Base-by-base conservation (phyloP, 2,888 invertebrate species). In the Melangyna quadrimaculata region DNA sequence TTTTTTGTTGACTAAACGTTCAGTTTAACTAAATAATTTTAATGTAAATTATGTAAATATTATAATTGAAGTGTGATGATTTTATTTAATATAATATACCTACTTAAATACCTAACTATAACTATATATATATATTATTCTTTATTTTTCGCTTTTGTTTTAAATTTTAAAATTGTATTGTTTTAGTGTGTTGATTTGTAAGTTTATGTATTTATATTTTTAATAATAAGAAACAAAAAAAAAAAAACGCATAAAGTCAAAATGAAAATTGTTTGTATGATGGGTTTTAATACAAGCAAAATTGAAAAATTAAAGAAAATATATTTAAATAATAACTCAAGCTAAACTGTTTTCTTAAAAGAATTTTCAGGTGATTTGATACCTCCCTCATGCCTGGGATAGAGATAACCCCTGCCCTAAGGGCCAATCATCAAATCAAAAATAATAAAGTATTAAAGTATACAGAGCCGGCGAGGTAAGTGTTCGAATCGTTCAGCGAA, bases 121-220 rank as follows among this genome's bases (percentile, higher is more conserved):
- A 1, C 19, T 22, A 24, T 2, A 12, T 48, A 51, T 51, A 12
- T 63, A 40, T 65, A 45, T 45, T 29, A 10, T 35, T 67, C 29
- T 72, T 45, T 29, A 10, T 35, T 67, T 37, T 72, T 74, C 72
- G 45, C 57, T 51, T 65, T 78, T 73, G 45, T 75, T 67, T 24
- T 73, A 43, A 78, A 37, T 55, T 74, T 74, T 17, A 5, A 32
- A 32, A 65, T 37, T 61, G 51, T 57, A 43, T n/a, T 78, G 40
- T 71, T 73, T 37, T 67, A 69, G 65, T 65, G 78, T 40, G 71
- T 84, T 84, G 72, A 77, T 67, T 72, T 79, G 43, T 79, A 84
- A 79, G 75, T 45, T 67, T 77, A 84, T 77, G 61, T 84, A 84
- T 84, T 79, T 84, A 84, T 79, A 74, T 69, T 65, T 35, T 82